Conservation (phyloP, 2,113 vertebrate genomes). For the Brienomyrus longianalis region DNA sequence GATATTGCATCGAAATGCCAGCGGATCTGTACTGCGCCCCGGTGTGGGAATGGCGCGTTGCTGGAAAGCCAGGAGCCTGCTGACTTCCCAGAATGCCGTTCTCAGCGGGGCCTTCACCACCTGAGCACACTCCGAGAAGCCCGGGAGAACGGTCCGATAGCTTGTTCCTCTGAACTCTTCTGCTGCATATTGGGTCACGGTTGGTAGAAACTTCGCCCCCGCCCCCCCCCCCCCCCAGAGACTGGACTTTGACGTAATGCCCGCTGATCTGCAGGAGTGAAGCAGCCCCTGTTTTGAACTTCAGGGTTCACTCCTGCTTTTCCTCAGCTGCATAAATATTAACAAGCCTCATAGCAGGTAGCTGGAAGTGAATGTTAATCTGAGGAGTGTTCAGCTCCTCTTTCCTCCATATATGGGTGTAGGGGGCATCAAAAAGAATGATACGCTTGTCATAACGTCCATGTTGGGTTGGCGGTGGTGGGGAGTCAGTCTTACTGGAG, state of each 20-base stretch:
- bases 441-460: not conserved
- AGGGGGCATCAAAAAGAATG: not conserved
- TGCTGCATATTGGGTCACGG: not conserved
- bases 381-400: not conserved
- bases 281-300: not conserved
- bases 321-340: not conserved
- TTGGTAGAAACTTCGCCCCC: not conserved
- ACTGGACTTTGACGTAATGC: not conserved
- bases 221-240: no score
- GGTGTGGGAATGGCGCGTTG: not conserved
- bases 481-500: not conserved
- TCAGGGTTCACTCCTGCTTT: not conserved
- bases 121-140: not conserved
- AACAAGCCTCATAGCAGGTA: not conserved
- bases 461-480: not conserved
- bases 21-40: not conserved
- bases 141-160: not conserved
- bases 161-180: not conserved
- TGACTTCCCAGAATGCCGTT: slow-evolving; percentile 4
- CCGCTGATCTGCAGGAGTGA: not conserved
- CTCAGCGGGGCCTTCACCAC: not conserved
- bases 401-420: not conserved
- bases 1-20: not conserved
- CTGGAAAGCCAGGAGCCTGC: not conserved
- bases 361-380: not conserved